Evolutionary conservation across 2,113 vertebrate genomes (phyloP), one percentile per base, ranked within the genome.

Genomic region (Calonectris borealis): DNA sequence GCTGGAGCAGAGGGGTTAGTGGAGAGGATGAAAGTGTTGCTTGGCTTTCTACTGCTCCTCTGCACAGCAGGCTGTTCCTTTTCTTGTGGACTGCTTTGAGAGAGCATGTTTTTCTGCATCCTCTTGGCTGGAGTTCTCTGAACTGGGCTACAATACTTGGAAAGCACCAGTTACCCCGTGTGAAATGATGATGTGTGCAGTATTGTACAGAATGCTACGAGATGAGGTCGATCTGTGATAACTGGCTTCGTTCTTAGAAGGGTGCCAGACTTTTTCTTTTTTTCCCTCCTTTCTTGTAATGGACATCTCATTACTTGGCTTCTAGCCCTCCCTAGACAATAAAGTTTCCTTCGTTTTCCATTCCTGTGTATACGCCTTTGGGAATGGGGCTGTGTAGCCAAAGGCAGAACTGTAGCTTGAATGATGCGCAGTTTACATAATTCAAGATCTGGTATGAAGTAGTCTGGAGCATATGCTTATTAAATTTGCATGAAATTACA

Each of bases 401-500:
- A 11, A 73, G 97, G 95, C 95, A 73, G 91, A 49, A 7, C 26
- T 48, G 85, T 11, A 27, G 21, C 14, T 36, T 69, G 84, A 48
- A 10, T 46, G 93, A 88, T 86, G 94, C 87, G 31, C 57, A 42
- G 34, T 32, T 88, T 71, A 46, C 60, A 54, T 86, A 69, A 93
- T 75, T 94, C 89, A 86, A 52, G 40, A 22, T 80, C 72, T 81
- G 91, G 5, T 42, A 20, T 48, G 81, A 65, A 70, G 78, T 29
- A 40, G 68, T 86, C 72, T 83, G 91, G 48, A 83, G 49, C 49
- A 58, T 78, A 73, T 48, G 24, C 83, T 97, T 72, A 68, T 97
- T 96, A 97, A 93, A 91, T 88, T 81, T 97, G 70, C 90, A 91
- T 88, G 94, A 61, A 81, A 64, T 88, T 52, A 52, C 1, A 76